phyloP scores from a whole-genome alignment of 2,113 vertebrate genomes.

The Carassius auratus region DNA sequence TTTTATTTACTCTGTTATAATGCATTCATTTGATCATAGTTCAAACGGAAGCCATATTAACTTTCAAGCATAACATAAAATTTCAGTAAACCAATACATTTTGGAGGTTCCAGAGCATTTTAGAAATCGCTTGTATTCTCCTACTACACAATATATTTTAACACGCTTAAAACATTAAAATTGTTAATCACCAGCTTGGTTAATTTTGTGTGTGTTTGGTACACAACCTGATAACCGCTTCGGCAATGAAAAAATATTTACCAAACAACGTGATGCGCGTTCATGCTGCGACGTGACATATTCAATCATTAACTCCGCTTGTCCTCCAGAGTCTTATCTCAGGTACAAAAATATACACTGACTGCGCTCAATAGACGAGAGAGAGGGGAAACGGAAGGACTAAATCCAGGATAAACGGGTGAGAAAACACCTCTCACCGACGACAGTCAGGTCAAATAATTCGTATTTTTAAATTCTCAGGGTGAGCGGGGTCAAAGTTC shows the following conservation, averaged over 20 bases:
- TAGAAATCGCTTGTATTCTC: too few relatives aligned
- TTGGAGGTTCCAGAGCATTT: too few relatives aligned
- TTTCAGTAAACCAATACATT: too few relatives aligned
- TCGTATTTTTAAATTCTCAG: background rate
- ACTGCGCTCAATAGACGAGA: background rate
- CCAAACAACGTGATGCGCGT: background rate
- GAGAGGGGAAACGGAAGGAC: background rate
- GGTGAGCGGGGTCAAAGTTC: background rate
- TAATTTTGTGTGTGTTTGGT: background rate
- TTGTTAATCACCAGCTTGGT: too few relatives aligned
- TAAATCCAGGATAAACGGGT: background rate
- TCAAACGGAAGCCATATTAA: background rate
- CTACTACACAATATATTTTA: background rate
- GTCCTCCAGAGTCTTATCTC: background rate
- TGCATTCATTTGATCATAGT: background rate
- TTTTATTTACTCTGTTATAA: background rate
- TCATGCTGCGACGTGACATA: background rate
- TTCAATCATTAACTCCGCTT: constrained; percentile 1
- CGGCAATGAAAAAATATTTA: background rate
- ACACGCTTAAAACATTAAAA: too few relatives aligned
- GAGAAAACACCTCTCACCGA: background rate
- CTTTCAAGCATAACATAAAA: background rate
- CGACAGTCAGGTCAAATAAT: background rate
- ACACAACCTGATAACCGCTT: background rate
- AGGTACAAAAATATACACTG: background rate